phyloP scores from a whole-genome alignment of 2,797 vertebrate genomes.

The Coccyzus lansbergi region DNA sequence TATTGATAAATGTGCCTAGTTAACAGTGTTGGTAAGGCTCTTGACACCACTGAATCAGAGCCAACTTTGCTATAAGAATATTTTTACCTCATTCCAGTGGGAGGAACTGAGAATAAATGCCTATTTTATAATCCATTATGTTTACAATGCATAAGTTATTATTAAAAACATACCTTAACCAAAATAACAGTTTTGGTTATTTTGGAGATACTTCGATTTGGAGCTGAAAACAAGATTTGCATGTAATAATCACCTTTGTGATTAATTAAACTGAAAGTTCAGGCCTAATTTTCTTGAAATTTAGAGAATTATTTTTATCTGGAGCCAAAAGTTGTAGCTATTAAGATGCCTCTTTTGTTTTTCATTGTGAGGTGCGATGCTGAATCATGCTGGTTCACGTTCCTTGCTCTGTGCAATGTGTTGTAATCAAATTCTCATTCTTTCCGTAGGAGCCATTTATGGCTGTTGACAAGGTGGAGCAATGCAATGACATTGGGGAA shows the following conservation, averaged over 20 bases:
- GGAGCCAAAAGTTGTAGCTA: not conserved
- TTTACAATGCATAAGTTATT: not conserved
- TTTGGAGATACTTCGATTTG: not conserved
- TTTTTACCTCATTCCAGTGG: not conserved
- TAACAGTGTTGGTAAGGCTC: not conserved
- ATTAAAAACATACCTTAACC: not conserved
- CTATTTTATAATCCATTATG: not conserved
- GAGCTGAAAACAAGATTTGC: not conserved
- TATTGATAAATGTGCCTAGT: not conserved
- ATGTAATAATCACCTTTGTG: not conserved
- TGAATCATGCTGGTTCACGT: not conserved
- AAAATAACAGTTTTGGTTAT: not conserved
- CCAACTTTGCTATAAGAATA: not conserved
- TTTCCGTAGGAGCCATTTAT: not conserved
- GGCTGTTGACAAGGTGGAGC: not conserved
- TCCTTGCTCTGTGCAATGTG: not conserved
- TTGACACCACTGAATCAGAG: not conserved
- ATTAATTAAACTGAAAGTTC: not conserved
- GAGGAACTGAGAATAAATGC: not conserved
- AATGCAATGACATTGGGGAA: not conserved
- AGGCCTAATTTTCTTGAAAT: not conserved
- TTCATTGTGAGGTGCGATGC: not conserved
- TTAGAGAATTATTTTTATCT: not conserved
- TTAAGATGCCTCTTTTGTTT: not conserved
- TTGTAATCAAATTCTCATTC: not conserved